Base-by-base conservation (phyloP, 2,113 vertebrate species). In the human region DNA sequence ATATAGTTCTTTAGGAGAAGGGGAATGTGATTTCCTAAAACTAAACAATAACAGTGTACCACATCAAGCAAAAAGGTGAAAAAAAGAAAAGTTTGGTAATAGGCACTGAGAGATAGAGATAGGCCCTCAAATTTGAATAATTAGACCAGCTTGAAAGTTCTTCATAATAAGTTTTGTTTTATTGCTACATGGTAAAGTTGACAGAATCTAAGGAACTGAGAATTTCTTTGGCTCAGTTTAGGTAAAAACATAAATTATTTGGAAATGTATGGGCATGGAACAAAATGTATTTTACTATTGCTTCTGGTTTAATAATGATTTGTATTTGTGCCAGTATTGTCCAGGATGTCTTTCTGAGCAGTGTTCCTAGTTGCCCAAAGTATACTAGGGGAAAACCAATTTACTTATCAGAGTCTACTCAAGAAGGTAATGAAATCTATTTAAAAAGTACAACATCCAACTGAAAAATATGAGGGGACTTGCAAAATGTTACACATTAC, bases 241-340 rank as follows among this genome's bases (percentile, higher is more conserved):
- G 59, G 30, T 30, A 90, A 80, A 88, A 88, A 83, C n/a, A 90
- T 1, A 86, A 79, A 85, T 73, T 93, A 93, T 84, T 80, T 88
- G 43, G 76, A 94, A 87, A 55, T 80, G 1, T 43, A 17, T 57
- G 6, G 66, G 27, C 70, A 90, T 12, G 25, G n/a, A 68, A 50
- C 79, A 75, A 88, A 89, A 79, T 61, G 0, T 86, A 73, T 50
- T 95, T 97, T 87, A 81, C 3, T 40, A 12, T 22, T 66, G 22
- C 23, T 70, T 82, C 32, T 91, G n/a, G 16, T 50, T 93, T 78
- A 81, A 50, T 55, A 76, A 75, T 38, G 22, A n/a, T 89, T 92
- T 84, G 48, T 50, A n/a, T 59, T 83, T 93, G 32, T 78, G 38
- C 18, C 35, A 32, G 8, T 38, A 35, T 16, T 45, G 27, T 55